These are phyloP conservation scores for Grallaria varia DNA, from an alignment of 2,113 vertebrate species.

Conservation along the genomic window DNA sequence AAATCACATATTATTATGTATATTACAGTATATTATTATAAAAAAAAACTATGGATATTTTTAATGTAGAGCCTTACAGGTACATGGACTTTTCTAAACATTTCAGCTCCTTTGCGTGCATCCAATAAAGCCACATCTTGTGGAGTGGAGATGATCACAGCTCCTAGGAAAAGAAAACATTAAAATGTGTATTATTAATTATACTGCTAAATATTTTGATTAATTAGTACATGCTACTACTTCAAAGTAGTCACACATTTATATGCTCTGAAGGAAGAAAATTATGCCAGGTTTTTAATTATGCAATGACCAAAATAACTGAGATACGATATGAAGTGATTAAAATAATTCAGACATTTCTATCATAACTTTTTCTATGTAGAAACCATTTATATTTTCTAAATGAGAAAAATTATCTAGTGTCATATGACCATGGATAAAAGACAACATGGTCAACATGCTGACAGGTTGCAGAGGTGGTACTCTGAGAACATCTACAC, in stretches of 20 bases:
- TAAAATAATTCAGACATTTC: neutral
- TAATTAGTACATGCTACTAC: neutral
- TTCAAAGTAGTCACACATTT: neutral
- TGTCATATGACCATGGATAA: neutral
- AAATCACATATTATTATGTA: neutral
- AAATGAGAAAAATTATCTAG: neutral
- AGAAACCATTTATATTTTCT: neutral
- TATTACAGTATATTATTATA: no score
- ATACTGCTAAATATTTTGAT: neutral
- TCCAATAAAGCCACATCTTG: constrained; percentile 94
- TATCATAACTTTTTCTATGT: neutral
- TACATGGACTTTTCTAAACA: constrained; percentile 94
- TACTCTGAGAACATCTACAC: neutral
- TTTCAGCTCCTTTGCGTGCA: constrained; percentile 90
- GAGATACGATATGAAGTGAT: neutral
- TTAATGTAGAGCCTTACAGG: constrained; percentile 80
- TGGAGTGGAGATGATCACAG: constrained; percentile 93
- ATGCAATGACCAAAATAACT: neutral
- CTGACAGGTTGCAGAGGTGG: neutral
- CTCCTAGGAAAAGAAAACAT: constrained; percentile 77
- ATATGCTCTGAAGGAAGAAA: neutral
- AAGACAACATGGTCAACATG: neutral
- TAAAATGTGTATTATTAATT: neutral
- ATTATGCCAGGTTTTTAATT: neutral
- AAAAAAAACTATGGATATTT: neutral